Conservation (phyloP, 2,888 invertebrate species). For the Piscicola geometra region DNA sequence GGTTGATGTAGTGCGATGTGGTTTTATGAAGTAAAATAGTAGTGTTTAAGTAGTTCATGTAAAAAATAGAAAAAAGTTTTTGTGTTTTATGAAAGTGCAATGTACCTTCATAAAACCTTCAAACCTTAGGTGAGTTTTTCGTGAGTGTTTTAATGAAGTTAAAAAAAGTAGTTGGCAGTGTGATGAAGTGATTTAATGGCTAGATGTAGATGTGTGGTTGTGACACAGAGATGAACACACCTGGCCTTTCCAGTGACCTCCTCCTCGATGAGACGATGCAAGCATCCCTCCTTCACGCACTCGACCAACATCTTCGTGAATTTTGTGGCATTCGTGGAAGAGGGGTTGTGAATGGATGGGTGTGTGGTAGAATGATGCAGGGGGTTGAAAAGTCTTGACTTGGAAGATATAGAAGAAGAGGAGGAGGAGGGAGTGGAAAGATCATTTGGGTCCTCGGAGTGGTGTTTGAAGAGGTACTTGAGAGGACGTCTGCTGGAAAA, state of each 20-base stretch:
- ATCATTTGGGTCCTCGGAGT: slow-evolving; percentile 75
- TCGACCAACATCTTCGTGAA: slow-evolving; percentile 42
- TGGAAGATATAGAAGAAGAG: background rate
- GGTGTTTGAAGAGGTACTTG: slow-evolving; percentile 72
- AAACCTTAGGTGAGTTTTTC: too few species aligned
- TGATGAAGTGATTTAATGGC: too few species aligned
- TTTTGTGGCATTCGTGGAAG: slow-evolving; percentile 22
- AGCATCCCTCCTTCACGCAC: slow-evolving; percentile 79
- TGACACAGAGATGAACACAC: slow-evolving; percentile 38
- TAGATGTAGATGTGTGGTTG: too few species aligned
- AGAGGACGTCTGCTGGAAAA: slow-evolving; percentile 63
- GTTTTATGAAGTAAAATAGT: too few species aligned
- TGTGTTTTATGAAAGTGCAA: too few species aligned
- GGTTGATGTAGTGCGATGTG: too few species aligned
- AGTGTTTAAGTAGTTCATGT: too few species aligned
- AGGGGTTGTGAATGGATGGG: background rate
- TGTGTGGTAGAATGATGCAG: slow-evolving; percentile 2
- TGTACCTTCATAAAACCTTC: too few species aligned
- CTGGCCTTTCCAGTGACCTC: slow-evolving; percentile 72
- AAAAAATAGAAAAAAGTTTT: too few species aligned
- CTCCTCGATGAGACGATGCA: slow-evolving; percentile 85
- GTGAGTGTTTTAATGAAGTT: too few species aligned
- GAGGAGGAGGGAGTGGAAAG: slow-evolving; percentile 51
- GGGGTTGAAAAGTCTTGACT: background rate
- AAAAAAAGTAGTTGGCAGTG: too few species aligned